Base-by-base conservation (phyloP, 2,888 invertebrate species). In the Strigamia crassipes region DNA sequence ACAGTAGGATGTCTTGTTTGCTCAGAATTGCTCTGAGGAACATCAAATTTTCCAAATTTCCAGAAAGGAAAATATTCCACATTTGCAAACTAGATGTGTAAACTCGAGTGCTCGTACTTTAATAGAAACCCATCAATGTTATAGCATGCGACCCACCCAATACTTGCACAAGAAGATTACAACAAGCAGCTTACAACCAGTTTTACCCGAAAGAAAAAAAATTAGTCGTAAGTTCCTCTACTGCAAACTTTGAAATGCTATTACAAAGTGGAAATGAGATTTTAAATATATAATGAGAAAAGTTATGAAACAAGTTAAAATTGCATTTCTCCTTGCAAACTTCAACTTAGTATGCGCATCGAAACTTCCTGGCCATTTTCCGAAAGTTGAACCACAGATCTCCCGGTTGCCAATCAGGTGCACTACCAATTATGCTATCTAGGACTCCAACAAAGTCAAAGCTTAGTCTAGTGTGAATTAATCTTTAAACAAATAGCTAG, bases 151-250 rank as follows among this genome's bases (percentile, higher is more conserved):
- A 18, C 56, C 56, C 21, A 12, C 0, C 10, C 61, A 23, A 15
- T 12, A 61, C 61, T 61, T 61, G 61, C 21, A 61, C 6, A 61
- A 61, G 61, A 61, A 61, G 61, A 61, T 61, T 61, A 61, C 23
- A 21, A 18, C 13, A 61, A 61, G 61, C 61, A 23, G 61, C 61
- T 61, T 61, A 61, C 61, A 61, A 4, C 2, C 18, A 61, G 61
- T 61, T 61, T 61, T 61, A 61, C 61, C 18, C 18, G 23, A 61
- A 10, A 21, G 21, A 61, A 61, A 61, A 12, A 23, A n/a, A n/a
- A n/a, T 21, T 61, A 4, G n/a, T 12, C 12, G 6, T 6, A n/a
- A n/a, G 5, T 18, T 61, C 8, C 21, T 2, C 21, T 23, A 61
- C 61, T 21, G 46, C 38, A 38, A 46, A 46, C 12, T 46, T 46